Percentiles rank a stretch among this genome's conserved stretches.
Conservation (phyloP, 2,113 vertebrate species). For the Xyliphius kryptos region DNA sequence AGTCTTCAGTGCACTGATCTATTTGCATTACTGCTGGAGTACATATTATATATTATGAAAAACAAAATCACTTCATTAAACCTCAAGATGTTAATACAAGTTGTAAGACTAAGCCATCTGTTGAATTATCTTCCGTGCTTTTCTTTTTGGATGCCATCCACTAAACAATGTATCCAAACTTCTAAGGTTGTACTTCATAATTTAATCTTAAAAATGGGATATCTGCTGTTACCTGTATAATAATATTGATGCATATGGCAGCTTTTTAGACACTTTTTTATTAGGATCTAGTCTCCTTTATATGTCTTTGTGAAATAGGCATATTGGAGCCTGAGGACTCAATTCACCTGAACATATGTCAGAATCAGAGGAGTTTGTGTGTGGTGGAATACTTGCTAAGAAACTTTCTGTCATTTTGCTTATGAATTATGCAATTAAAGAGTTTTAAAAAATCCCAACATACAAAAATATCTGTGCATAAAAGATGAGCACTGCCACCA, state of each 20-base stretch:
- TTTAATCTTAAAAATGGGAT: slow-evolving; percentile 68
- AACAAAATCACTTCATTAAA: slow-evolving; percentile 76
- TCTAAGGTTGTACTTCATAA: slow-evolving; percentile 66
- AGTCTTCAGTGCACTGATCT: slow-evolving; percentile 65
- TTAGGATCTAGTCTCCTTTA: slow-evolving; percentile 63
- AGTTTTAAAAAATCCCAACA: no score
- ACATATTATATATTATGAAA: slow-evolving; percentile 72
- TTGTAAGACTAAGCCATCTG: slow-evolving; percentile 73
- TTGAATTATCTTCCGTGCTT: slow-evolving; percentile 57
- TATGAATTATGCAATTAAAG: slow-evolving; percentile 25
- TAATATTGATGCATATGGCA: slow-evolving; percentile 68
- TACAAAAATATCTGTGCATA: no score
- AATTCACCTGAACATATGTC: slow-evolving; percentile 61
- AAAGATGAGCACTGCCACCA: neutral
- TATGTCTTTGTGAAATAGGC: slow-evolving; percentile 66
- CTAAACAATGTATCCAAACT: slow-evolving; percentile 61
- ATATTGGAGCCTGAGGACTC: slow-evolving; percentile 65
- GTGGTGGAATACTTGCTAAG: slow-evolving; percentile 33
- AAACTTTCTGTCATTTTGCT: slow-evolving; percentile 37
- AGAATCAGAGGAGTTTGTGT: slow-evolving; percentile 40
- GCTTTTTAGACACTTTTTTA: slow-evolving; percentile 59
- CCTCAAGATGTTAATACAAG: slow-evolving; percentile 70
- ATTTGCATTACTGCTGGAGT: slow-evolving; percentile 65
- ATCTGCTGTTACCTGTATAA: slow-evolving; percentile 61
- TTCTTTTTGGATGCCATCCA: slow-evolving; percentile 56